phyloP scores from a whole-genome alignment of 37 sponge, comb jelly and placozoan species.

The Ianthella basta region DNA sequence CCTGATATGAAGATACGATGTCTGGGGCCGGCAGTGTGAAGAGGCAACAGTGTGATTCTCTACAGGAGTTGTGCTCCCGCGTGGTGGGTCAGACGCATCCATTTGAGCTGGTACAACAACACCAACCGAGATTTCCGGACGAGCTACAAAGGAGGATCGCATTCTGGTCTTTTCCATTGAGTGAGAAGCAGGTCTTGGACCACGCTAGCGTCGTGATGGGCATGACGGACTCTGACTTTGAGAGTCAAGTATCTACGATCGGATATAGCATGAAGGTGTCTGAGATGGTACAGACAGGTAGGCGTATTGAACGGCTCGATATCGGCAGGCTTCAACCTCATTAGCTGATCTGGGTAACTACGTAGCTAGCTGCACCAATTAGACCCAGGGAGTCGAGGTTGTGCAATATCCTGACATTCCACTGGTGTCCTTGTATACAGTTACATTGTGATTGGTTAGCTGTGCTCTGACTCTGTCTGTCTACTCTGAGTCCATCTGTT shows the following conservation, averaged over 20 bases:
- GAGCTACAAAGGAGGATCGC: neutral
- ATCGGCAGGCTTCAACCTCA: neutral
- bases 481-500: too few relatives aligned
- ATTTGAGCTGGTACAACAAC: neutral
- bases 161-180: neutral
- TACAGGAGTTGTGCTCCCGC: neutral
- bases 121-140: neutral
- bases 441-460: too few relatives aligned
- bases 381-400: too few relatives aligned
- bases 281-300: neutral
- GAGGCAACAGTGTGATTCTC: neutral
- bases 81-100: neutral
- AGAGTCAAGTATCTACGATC: too few relatives aligned
- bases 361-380: too few relatives aligned
- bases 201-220: too few relatives aligned
- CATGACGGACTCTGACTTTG: too few relatives aligned
- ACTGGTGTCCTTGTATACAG: too few relatives aligned
- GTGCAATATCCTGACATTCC: too few relatives aligned
- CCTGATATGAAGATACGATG: too few relatives aligned
- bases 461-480: too few relatives aligned
- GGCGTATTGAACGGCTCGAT: neutral
- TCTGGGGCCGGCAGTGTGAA: neutral
- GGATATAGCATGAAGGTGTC: neutral
- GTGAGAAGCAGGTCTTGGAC: neutral
- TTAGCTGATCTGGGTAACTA: neutral